Conservation (phyloP, 64 coral and sea anemone species). For the Porites lutea region DNA sequence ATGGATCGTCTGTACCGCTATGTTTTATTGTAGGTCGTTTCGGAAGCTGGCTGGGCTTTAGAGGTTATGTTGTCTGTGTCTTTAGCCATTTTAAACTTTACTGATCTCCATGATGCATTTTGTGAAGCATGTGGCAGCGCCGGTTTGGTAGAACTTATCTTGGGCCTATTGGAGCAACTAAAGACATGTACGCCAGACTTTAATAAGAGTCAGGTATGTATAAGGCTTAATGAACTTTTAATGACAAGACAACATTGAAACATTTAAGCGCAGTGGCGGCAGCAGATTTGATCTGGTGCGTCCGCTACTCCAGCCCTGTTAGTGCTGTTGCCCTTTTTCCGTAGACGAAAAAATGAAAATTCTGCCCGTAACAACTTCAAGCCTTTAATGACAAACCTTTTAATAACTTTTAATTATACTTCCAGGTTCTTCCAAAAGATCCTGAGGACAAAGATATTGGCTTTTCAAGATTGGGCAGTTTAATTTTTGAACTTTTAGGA, state of each 20-base stretch:
- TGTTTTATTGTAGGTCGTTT: neutral
- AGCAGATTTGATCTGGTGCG: too few relatives aligned
- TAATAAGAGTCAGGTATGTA: neutral
- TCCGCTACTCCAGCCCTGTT: too few relatives aligned
- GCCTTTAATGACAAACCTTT: too few relatives aligned
- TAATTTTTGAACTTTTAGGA: conserved; percentile 27
- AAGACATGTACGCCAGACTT: conserved; percentile 1
- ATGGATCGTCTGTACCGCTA: too few relatives aligned
- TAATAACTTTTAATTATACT: neutral
- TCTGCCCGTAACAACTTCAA: too few relatives aligned
- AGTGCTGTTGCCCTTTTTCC: too few relatives aligned
- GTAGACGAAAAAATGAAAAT: too few relatives aligned
- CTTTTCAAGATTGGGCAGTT: conserved; percentile 20
- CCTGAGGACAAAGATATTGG: conserved; percentile 8
- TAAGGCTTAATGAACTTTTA: neutral
- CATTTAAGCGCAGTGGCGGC: neutral
- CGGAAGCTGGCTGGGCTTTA: conserved; percentile 6
- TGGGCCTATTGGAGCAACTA: conserved; percentile 5
- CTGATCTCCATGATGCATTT: conserved; percentile 29
- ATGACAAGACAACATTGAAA: neutral
- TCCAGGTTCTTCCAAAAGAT: neutral
- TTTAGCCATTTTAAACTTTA: conserved; percentile 29
- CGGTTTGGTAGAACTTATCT: neutral
- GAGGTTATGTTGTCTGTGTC: conserved; percentile 24
- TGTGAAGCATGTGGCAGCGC: conserved; percentile 25